These are phyloP conservation scores for Scaptomyza graminum DNA, from an alignment of 1,140 invertebrate genomes.

Conservation along the genomic window DNA sequence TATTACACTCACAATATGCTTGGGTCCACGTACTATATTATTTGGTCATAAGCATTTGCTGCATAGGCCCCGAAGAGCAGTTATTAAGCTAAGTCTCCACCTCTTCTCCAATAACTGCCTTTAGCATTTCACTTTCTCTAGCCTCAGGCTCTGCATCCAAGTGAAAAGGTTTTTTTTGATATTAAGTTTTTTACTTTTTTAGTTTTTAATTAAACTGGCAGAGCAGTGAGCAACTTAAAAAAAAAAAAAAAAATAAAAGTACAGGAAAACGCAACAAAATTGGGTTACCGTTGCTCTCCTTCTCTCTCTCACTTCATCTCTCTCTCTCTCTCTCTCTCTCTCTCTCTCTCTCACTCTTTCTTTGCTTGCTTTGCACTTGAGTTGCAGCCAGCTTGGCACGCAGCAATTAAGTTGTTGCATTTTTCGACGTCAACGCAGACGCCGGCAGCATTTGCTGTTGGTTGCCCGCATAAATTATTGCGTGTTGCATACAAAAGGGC, in stretches of 20 bases:
- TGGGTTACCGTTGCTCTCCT: conserved; percentile 57
- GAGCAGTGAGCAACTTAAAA: conserved; percentile 20
- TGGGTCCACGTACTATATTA: conserved; percentile 54
- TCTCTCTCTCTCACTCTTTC: neutral
- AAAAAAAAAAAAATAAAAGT: conserved; percentile 35
- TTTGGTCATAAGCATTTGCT: conserved; percentile 67
- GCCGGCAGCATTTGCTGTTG: conserved; percentile 36
- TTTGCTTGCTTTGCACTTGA: conserved; percentile 39
- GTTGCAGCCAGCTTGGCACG: conserved; percentile 44
- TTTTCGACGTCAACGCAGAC: conserved; percentile 40
- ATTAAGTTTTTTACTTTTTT: conserved; percentile 49
- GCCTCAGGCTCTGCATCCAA: conserved; percentile 16
- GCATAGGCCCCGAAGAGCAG: conserved; percentile 55
- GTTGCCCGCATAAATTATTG: conserved; percentile 74
- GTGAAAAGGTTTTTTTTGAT: conserved; percentile 23
- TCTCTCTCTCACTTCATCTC: conserved; percentile 25
- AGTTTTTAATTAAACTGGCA: conserved; percentile 75
- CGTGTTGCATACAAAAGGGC: conserved; percentile 72
- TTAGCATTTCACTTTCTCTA: conserved; percentile 42
- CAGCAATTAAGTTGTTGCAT: conserved; percentile 79
- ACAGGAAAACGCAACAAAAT: conserved; percentile 47
- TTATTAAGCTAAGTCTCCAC: conserved; percentile 54
- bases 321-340: neutral
- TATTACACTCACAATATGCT: conserved; percentile 66
- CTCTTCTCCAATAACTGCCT: neutral